Conservation (phyloP, 2,888 invertebrate species). For the Oxytorus armatus region DNA sequence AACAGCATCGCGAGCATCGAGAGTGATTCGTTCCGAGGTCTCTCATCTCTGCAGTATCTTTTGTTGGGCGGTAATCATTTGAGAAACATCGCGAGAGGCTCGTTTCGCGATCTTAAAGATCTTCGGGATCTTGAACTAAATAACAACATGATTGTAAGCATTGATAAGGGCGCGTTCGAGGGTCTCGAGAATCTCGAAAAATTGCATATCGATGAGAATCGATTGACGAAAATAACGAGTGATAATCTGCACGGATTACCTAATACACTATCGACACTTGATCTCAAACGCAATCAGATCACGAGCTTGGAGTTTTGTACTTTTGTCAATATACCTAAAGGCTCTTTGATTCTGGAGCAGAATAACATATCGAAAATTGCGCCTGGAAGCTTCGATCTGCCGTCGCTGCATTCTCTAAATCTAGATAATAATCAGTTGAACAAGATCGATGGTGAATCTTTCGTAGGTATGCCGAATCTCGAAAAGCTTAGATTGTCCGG, state of each 20-base stretch:
- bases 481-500: too few species aligned
- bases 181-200: neutral
- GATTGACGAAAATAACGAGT: neutral
- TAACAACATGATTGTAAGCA: neutral
- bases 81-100: neutral
- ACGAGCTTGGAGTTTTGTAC: neutral
- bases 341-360: neutral
- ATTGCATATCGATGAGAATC: neutral
- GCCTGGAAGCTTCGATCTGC: neutral
- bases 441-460: too few species aligned
- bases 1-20: too few species aligned
- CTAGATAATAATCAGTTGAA: neutral
- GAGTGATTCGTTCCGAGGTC: too few species aligned
- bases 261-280: neutral
- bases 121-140: neutral
- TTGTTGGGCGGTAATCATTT: neutral
- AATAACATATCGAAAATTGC: neutral
- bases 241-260: neutral
- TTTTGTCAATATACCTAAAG: neutral
- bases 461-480: too few species aligned
- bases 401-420: neutral
- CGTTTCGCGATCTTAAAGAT: neutral
- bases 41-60: neutral
- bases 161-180: neutral
- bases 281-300: neutral